Evolutionary conservation across 2,113 vertebrate species (phyloP).

Genomic region (Channa argus): DNA sequence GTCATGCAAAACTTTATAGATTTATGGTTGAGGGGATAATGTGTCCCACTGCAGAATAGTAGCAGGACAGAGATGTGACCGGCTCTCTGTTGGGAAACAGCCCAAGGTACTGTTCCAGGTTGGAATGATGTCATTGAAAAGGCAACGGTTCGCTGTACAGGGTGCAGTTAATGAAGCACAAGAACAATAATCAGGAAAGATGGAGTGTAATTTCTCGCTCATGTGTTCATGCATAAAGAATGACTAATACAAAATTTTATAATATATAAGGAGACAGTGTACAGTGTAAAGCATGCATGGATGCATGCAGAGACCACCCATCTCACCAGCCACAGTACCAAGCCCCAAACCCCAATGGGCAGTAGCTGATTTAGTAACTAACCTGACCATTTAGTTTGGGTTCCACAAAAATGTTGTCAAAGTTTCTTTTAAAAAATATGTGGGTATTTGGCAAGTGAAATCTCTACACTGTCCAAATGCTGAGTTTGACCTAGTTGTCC

Average conservation of each 20-base stretch:
- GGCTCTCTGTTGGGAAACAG: constrained; percentile 48
- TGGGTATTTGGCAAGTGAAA: no score
- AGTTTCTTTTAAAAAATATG: no score
- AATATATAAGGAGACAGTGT: constrained; percentile 34
- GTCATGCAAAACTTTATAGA: constrained; percentile 48
- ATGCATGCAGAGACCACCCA: constrained; percentile 48
- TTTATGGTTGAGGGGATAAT: constrained; percentile 47
- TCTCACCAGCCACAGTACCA: constrained; percentile 5
- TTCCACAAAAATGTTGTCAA: no score
- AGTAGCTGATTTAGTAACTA: no score
- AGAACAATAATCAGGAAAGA: constrained; percentile 32
- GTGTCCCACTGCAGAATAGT: constrained; percentile 55
- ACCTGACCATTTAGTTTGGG: constrained; percentile 38
- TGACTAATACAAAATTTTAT: neutral
- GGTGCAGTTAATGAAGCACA: constrained; percentile 37
- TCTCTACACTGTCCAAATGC: constrained; percentile 1
- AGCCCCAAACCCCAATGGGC: no score
- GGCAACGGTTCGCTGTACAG: constrained; percentile 15
- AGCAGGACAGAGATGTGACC: constrained; percentile 53
- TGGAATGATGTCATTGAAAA: constrained; percentile 56
- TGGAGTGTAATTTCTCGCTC: constrained; percentile 24
- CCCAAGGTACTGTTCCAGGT: constrained; percentile 26
- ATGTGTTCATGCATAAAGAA: constrained; percentile 28
- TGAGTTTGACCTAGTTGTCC: no score
- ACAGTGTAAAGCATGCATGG: constrained; percentile 14